Evolutionary conservation across 1,140 invertebrate species (phyloP).

Genomic region (Drosophila pandora): DNA sequence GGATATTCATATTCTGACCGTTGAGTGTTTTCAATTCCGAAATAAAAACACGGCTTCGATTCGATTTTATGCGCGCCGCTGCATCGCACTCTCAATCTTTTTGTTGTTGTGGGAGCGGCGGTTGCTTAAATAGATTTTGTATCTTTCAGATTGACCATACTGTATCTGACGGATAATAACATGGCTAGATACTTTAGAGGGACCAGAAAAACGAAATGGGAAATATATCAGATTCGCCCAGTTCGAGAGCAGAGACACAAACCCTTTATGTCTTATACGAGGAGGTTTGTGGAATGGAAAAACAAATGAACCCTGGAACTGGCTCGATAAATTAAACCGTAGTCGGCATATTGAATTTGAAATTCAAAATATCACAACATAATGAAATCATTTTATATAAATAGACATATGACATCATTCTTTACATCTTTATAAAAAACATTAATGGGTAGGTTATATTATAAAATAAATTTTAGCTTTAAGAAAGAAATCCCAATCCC

Average conservation of each 20-base stretch:
- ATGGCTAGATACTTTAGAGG: conserved; percentile 5
- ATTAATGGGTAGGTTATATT: no score
- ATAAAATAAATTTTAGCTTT: no score
- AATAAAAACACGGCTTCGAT: neutral
- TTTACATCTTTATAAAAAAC: neutral
- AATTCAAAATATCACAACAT: neutral
- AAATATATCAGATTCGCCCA: neutral
- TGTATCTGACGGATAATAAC: neutral
- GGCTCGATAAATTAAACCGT: no score
- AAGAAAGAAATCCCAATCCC: no score
- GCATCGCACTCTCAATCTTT: neutral
- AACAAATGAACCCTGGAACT: no score
- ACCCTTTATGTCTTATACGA: neutral
- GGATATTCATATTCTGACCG: neutral
- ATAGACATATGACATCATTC: conserved; percentile 1
- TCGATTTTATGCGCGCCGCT: conserved; percentile 4
- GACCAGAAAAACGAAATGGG: neutral
- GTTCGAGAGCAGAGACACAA: neutral
- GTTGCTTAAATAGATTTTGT: conserved; percentile 31
- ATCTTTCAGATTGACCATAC: neutral
- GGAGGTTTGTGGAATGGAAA: no score
- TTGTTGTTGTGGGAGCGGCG: conserved; percentile 4
- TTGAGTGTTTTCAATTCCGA: neutral
- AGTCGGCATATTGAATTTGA: neutral
- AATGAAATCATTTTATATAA: conserved; percentile 1